phyloP scores from a whole-genome alignment of 2,113 vertebrate species.

The Galemys pyrenaicus region DNA sequence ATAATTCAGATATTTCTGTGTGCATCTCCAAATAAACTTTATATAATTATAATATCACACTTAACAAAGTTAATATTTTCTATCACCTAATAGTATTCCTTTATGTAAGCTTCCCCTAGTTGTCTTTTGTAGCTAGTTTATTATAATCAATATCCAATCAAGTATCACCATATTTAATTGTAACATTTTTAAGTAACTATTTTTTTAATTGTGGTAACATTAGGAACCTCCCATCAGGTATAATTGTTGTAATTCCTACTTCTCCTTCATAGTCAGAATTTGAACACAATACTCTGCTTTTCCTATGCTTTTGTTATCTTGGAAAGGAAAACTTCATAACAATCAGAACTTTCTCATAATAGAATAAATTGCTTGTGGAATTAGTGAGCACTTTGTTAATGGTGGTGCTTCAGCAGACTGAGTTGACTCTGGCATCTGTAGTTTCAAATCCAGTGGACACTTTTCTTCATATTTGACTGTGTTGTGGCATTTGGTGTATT shows the following conservation, averaged over 20 bases:
- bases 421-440: not conserved
- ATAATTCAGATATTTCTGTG: not conserved
- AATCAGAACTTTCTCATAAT: not conserved
- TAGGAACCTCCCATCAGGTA: no score
- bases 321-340: not conserved
- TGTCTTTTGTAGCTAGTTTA: constrained; percentile 26
- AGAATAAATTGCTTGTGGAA: not conserved
- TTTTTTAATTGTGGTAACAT: no score
- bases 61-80: constrained; percentile 7
- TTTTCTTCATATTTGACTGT: not conserved
- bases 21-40: constrained; percentile 1
- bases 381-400: not conserved
- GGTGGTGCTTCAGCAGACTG: not conserved
- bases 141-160: not conserved
- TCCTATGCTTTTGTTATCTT: not conserved
- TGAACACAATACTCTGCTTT: not conserved
- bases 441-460: not conserved
- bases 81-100: not conserved
- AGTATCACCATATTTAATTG: constrained; percentile 6
- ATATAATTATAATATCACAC: not conserved
- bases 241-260: not conserved
- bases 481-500: constrained; percentile 14
- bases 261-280: constrained; percentile 38
- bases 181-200: no score
- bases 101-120: not conserved